Base-by-base conservation (phyloP, 2,113 vertebrate species). In the Tautogolabrus adspersus region DNA sequence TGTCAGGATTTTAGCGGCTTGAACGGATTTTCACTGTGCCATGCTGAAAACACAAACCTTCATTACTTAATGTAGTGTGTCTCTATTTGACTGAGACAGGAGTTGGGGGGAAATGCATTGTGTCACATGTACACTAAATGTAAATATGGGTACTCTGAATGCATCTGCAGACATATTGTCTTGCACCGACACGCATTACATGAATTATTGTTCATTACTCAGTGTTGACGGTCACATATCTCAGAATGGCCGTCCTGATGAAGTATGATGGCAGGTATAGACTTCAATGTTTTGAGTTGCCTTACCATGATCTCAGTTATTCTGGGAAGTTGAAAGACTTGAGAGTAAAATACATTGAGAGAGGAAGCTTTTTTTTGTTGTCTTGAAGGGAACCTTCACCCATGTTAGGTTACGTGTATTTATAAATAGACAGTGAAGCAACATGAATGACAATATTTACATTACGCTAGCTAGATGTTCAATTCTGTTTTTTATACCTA, bases 221-320 rank as follows among this genome's bases (percentile, higher is more conserved):
- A 15, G 21, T 18, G 47, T 16, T 49, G 47, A 49, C 18, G 10
- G 47, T 49, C 5, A 37, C 77, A 26, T 26, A 26, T 60, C 30
- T 70, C 7, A 38, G 37, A 47, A 23, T 52, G 19, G 16, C 26
- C 8, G 49, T 57, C 19, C 38, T 51, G 22, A 66, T 21, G 13
- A 21, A 37, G 58, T 73, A 30, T 66, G 42, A 68, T 3, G 37
- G 40, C 34, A 61, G 52, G 66, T 81, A 73, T 64, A 62, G 72
- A 68, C 47, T 72, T 69, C 9, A 69, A 60, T 66, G 79, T 87
- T 81, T 83, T 72, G 75, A 84, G 68, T 85, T 93, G 92, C 93
- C 92, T 94, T 94, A 92, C 81, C 26, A 66, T 66, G 75, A 86
- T 78, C 83, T 79, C 52, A 77, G 64, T 47, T 59, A 65, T 72